Evolutionary conservation across 2,797 vertebrate species (phyloP).

Genomic region (Poeciliopsis gracilis): DNA sequence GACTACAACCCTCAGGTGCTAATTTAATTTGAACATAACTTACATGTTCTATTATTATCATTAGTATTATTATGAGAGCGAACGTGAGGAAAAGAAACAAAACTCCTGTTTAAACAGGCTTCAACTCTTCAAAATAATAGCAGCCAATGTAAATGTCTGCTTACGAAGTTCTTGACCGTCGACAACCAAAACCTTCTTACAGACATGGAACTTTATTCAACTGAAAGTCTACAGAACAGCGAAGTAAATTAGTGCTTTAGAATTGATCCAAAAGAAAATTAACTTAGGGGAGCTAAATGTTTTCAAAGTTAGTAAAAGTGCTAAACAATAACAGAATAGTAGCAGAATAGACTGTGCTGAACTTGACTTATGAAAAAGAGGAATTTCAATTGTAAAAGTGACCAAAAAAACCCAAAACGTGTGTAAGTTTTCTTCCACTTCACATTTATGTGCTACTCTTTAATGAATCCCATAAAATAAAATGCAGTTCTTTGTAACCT

Average conservation of each 20-base stretch:
- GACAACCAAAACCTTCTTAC: background rate
- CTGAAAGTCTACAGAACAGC: background rate
- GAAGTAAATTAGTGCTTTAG: background rate
- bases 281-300: background rate
- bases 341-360: background rate
- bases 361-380: background rate
- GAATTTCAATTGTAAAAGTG: background rate
- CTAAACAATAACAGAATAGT: background rate
- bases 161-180: background rate
- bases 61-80: background rate
- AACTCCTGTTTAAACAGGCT: background rate
- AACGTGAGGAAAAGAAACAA: background rate
- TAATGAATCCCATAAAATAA: background rate
- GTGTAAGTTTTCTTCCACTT: background rate
- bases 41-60: background rate
- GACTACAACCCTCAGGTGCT: background rate
- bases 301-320: background rate
- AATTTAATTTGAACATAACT: background rate
- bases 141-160: background rate
- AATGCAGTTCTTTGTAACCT: background rate
- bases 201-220: background rate
- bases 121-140: background rate
- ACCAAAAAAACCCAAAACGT: background rate
- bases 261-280: background rate
- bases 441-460: background rate